Conservation (phyloP, 2,888 invertebrate genomes). For the Eustalomyia histrio region DNA sequence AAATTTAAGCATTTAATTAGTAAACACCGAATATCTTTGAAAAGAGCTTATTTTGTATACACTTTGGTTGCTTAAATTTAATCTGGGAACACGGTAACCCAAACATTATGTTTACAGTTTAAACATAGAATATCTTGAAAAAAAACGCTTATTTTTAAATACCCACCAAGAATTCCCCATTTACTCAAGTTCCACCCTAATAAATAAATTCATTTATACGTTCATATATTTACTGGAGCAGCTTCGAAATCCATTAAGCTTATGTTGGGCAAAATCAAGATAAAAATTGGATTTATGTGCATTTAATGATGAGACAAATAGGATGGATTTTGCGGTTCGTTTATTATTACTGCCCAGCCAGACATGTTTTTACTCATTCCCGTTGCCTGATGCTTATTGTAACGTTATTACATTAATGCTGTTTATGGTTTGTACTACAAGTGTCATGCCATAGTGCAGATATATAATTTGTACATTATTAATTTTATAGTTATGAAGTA, state of each 20-base stretch:
- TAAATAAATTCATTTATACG: slow-evolving; percentile 23
- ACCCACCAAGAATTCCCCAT: too few relatives aligned
- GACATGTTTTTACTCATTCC: slow-evolving; percentile 18
- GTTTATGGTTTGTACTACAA: slow-evolving; percentile 43
- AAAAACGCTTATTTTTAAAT: too few relatives aligned
- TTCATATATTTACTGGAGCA: slow-evolving; percentile 36
- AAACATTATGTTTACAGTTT: too few relatives aligned
- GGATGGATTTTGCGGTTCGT: slow-evolving; percentile 67
- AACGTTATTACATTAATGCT: slow-evolving; percentile 40
- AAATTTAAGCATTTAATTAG: too few relatives aligned
- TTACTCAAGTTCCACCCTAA: not conserved
- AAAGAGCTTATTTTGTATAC: too few relatives aligned
- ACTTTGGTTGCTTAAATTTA: too few relatives aligned
- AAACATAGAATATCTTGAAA: too few relatives aligned
- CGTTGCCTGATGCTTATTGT: slow-evolving; percentile 22
- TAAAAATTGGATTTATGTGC: slow-evolving; percentile 68
- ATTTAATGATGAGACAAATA: slow-evolving; percentile 69
- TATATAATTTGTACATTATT: slow-evolving; percentile 34
- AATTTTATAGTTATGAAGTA: slow-evolving; percentile 22
- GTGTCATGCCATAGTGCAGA: slow-evolving; percentile 9
- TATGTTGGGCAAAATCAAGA: slow-evolving; percentile 56
- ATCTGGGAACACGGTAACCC: too few relatives aligned
- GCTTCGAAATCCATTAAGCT: slow-evolving; percentile 56
- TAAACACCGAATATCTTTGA: too few relatives aligned
- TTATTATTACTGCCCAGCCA: slow-evolving; percentile 62